Percentiles rank a stretch among this genome's conserved stretches.
Evolutionary conservation across 2,113 vertebrate genomes (phyloP).

Genomic region (Periophthalmus modestus): DNA sequence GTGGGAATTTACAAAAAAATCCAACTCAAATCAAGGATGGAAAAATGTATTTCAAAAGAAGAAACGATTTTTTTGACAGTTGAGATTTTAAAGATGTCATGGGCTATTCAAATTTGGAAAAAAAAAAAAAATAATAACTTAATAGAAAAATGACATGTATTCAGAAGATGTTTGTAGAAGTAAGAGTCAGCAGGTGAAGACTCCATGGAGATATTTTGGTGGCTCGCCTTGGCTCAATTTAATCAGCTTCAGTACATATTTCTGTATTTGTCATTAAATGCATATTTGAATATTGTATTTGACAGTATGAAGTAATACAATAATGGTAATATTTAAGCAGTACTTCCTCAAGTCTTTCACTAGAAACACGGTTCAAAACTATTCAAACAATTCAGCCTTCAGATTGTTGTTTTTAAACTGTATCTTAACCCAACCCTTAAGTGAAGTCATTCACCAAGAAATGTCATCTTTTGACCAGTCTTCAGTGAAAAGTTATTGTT

Average conservation of each 20-base stretch:
- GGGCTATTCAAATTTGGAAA: too few relatives aligned
- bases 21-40: too few relatives aligned
- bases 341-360: not conserved
- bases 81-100: not conserved
- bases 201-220: not conserved
- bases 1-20: too few relatives aligned
- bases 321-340: not conserved
- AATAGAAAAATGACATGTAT: not conserved
- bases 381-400: slow-evolving; percentile 18
- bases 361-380: slow-evolving; percentile 7
- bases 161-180: not conserved
- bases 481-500: slow-evolving; percentile 30
- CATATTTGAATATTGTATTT: not conserved
- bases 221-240: not conserved
- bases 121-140: not conserved
- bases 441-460: slow-evolving; percentile 10
- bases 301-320: not conserved
- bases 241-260: not conserved
- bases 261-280: not conserved
- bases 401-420: slow-evolving; percentile 9
- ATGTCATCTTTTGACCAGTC: slow-evolving; percentile 13
- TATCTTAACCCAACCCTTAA: slow-evolving; percentile 3
- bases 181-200: not conserved
- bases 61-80: not conserved
- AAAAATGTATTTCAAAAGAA: not conserved